Evolutionary conservation across 2,113 vertebrate species (phyloP).

Genomic region (Myiozetetes cayanensis): DNA sequence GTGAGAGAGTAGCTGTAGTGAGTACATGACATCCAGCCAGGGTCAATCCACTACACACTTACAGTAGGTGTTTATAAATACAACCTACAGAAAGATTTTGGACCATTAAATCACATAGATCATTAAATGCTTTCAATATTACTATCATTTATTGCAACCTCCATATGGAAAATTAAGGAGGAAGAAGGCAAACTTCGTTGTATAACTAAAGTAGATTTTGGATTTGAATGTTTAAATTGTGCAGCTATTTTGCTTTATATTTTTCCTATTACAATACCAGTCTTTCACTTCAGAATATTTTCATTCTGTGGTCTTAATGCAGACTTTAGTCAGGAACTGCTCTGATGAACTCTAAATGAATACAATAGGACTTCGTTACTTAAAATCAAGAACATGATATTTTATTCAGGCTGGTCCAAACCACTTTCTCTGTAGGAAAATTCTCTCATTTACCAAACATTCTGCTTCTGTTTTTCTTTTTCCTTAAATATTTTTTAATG

Average conservation of each 20-base stretch:
- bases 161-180: constrained; percentile 12
- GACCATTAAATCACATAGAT: not conserved
- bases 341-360: not conserved
- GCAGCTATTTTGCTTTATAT: not conserved
- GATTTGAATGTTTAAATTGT: not conserved
- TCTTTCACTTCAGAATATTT: not conserved
- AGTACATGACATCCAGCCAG: too few species aligned
- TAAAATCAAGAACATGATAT: not conserved
- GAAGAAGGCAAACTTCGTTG: not conserved
- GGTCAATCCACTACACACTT: not conserved
- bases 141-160: not conserved
- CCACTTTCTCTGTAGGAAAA: not conserved
- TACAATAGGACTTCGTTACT: not conserved
- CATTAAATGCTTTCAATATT: not conserved
- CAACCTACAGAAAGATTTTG: not conserved
- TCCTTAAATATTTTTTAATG: not conserved
- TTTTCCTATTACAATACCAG: not conserved
- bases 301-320: not conserved
- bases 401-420: constrained; percentile 19
- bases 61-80: not conserved
- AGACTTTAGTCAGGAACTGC: not conserved
- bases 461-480: constrained; percentile 20
- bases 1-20: too few species aligned
- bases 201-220: not conserved
- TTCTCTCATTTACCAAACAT: not conserved